phyloP scores from a whole-genome alignment of 2,888 invertebrate species.

The Epistrophe grossulariae region DNA sequence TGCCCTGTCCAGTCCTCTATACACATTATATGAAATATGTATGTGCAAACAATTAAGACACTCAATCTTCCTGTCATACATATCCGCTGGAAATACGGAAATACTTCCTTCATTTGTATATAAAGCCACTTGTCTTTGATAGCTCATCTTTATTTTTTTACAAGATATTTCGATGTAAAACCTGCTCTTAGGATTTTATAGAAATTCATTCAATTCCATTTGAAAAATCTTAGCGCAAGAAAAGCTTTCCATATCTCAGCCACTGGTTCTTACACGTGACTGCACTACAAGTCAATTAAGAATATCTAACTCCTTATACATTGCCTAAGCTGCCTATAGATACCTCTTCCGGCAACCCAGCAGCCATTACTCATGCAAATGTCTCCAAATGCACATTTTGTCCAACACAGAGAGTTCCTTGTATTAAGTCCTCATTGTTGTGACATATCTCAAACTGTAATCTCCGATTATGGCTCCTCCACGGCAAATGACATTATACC shows the following conservation, averaged over 20 bases:
- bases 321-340: slow-evolving; percentile 13
- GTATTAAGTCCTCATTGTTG: slow-evolving; percentile 75
- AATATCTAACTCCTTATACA: slow-evolving; percentile 13
- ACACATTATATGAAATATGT: too few relatives aligned
- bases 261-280: slow-evolving; percentile 1
- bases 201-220: not conserved
- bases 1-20: too few relatives aligned
- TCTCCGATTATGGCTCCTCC: slow-evolving; percentile 75
- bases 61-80: too few relatives aligned
- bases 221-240: not conserved
- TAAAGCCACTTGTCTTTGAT: not conserved
- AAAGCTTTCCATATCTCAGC: slow-evolving; percentile 5
- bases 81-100: not conserved
- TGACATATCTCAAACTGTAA: slow-evolving; percentile 75
- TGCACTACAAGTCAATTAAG: slow-evolving; percentile 65
- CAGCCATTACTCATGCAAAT: slow-evolving; percentile 74
- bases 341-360: slow-evolving; percentile 55
- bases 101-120: not conserved
- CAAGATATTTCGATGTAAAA: not conserved
- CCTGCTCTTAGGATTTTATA: not conserved
- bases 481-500: slow-evolving; percentile 72
- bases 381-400: slow-evolving; percentile 67
- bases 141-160: not conserved
- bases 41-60: too few relatives aligned
- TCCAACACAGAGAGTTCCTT: slow-evolving; percentile 61